These are phyloP conservation scores for Drosophila bocki DNA, from an alignment of 1,140 invertebrate species.

Conservation along the genomic window DNA sequence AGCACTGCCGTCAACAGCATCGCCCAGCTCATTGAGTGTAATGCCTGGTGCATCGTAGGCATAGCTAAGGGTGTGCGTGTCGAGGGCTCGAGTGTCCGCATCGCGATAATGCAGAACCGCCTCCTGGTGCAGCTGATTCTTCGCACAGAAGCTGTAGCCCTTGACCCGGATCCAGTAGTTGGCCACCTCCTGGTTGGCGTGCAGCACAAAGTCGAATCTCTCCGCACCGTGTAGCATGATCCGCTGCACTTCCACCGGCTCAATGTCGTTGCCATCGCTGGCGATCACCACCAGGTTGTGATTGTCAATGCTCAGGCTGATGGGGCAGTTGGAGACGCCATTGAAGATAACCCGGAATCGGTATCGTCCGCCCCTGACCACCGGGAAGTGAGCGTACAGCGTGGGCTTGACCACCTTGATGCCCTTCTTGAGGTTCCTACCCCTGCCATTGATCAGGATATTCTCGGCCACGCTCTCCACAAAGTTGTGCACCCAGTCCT, in stretches of 20 bases:
- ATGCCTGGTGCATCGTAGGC: conserved; percentile 66
- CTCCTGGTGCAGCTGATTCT: conserved; percentile 76
- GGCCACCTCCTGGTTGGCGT: conserved; percentile 87
- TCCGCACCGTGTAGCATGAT: conserved; percentile 90
- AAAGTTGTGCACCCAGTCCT: conserved; percentile 83
- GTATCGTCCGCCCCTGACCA: conserved; percentile 85
- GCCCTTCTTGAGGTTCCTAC: conserved; percentile 77
- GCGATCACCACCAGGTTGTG: conserved; percentile 90
- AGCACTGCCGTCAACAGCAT: conserved; percentile 10
- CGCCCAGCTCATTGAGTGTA: conserved; percentile 68
- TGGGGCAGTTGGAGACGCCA: conserved; percentile 89
- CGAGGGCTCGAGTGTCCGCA: conserved; percentile 44
- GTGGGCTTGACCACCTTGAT: conserved; percentile 52
- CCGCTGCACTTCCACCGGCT: conserved; percentile 87
- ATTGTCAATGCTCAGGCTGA: conserved; percentile 89
- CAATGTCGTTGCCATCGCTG: conserved; percentile 91
- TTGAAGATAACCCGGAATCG: conserved; percentile 87
- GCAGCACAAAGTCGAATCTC: conserved; percentile 90
- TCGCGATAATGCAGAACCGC: conserved; percentile 76
- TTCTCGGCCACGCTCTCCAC: conserved; percentile 84
- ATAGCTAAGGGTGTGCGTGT: conserved; percentile 62
- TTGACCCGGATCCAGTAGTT: conserved; percentile 87
- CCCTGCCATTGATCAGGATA: conserved; percentile 86
- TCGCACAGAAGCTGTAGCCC: conserved; percentile 73
- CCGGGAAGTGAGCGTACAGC: conserved; percentile 66